Base-by-base conservation (phyloP, 2,888 invertebrate species). In the Coenonympha arcania region DNA sequence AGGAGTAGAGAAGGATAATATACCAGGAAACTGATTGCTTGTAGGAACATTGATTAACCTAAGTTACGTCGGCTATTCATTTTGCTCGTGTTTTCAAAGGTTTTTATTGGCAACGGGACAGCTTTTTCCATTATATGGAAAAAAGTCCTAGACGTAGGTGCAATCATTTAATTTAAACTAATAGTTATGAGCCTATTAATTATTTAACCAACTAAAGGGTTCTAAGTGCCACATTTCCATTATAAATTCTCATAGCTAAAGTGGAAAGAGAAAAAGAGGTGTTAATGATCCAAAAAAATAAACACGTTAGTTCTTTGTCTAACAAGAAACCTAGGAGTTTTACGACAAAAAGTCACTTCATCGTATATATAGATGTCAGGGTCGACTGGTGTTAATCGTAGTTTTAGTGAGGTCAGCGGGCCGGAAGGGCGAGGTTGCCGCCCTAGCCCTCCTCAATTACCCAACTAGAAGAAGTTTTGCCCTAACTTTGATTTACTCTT, bases 361-460 rank as follows among this genome's bases (percentile, higher is more conserved):
- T 22, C n/a, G 8, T 19, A n/a, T 13, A 24, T 22, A 18, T 26
- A 26, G 15, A 11, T 31, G 43, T 40, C 42, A 30, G 26, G 28
- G 42, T 43, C 46, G 47, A 50, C 50, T 53, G 50, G 41, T 16
- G 39, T 42, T 50, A 47, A 50, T 50, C 42, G 18, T 20, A 50
- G 50, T 50, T 71, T 67, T 64, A 70, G 61, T 63, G 74, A 70
- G 79, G 79, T 76, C 75, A 76, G 60, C 64, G 62, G 71, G 71
- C 55, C 76, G 75, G 76, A 76, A 78, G 73, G 73, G 70, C 67
- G 71, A 69, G 65, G 71, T 74, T 71, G 62, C 31, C 37, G 45
- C 44, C 48, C 47, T 48, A 42, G 52, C 60, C 51, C 55, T 57
- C 45, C 47, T 52, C 48, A 54, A 56, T 52, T 33, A 22, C 20